Base-by-base conservation (phyloP, 1,140 invertebrate species). In the Grapholita molesta region DNA sequence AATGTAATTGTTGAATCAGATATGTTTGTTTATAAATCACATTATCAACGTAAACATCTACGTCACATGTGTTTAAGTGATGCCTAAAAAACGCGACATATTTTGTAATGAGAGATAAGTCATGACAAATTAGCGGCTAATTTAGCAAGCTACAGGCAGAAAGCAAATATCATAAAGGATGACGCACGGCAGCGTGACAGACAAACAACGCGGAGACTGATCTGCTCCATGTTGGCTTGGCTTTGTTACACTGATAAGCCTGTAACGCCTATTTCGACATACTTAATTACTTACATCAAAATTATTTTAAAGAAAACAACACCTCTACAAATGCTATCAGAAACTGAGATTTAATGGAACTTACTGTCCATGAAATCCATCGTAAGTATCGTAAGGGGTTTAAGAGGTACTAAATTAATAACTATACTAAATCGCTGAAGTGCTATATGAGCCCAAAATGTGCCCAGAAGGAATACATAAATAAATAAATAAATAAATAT, bases 111-210 rank as follows among this genome's bases (percentile, higher is more conserved):
- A 76, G 66, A 76, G 82, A 87, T 85, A 85, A 86, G 79, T 82
- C 72, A 76, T 90, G 86, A 90, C 82, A 84, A 85, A 89, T 88
- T 86, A 82, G 74, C 38, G 75, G 74, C 76, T 77, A 80, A 84
- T 83, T 80, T 82, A 78, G 68, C 67, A 70, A 78, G 76, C 80
- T 84, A n/a, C 80, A 73, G 73, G 75, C n/a, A n/a, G n/a, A n/a
- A n/a, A n/a, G 73, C 85, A 82, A 83, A 66, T 79, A 80, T 79
- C 48, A 67, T 67, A 70, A 73, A 66, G 38, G 70, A 53, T 89
- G 86, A 90, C 86, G 88, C 85, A 89, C 72, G 71, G 65, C 72
- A 70, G 79, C 82, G 80, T 85, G 81, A 79, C 74, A 53, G 70
- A 52, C 69, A 78, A 84, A 83, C 82, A 86, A 67, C 25, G 24